These are phyloP conservation scores for Lepidurus couesii DNA, from an alignment of 1,140 invertebrate species.

Conservation along the genomic window DNA sequence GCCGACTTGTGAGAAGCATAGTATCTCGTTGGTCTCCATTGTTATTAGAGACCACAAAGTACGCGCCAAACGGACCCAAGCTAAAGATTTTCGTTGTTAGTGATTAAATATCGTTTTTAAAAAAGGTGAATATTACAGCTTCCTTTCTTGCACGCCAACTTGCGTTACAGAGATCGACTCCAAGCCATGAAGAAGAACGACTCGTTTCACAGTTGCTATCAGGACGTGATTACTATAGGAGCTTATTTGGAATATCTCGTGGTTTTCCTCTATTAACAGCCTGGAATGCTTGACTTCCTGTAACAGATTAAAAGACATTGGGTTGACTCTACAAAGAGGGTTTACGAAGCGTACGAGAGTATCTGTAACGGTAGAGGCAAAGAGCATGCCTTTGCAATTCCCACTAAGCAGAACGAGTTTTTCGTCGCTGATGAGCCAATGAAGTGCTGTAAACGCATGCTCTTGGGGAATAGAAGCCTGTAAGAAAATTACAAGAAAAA, in stretches of 20 bases:
- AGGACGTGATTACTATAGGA: neutral
- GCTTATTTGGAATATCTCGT: neutral
- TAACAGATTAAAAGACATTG: neutral
- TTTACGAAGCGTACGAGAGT: neutral
- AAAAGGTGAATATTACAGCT: neutral
- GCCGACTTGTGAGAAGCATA: neutral
- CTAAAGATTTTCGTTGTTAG: neutral
- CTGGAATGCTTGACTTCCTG: neutral
- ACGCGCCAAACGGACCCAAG: slow-evolving; percentile 7
- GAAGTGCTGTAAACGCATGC: neutral
- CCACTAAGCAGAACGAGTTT: neutral
- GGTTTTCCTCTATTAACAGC: neutral
- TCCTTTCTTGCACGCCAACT: neutral
- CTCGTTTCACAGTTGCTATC: neutral
- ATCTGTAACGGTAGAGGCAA: neutral
- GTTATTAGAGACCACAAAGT: neutral
- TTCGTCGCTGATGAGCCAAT: neutral
- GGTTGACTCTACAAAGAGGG: neutral
- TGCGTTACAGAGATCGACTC: neutral
- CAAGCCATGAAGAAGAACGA: neutral
- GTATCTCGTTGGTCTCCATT: neutral
- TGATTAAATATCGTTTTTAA: neutral
- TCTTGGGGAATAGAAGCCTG: neutral
- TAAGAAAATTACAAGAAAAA: neutral
- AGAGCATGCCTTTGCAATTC: neutral